phyloP scores from a whole-genome alignment of 1,140 invertebrate species.

The Temnothorax curvispinosus region DNA sequence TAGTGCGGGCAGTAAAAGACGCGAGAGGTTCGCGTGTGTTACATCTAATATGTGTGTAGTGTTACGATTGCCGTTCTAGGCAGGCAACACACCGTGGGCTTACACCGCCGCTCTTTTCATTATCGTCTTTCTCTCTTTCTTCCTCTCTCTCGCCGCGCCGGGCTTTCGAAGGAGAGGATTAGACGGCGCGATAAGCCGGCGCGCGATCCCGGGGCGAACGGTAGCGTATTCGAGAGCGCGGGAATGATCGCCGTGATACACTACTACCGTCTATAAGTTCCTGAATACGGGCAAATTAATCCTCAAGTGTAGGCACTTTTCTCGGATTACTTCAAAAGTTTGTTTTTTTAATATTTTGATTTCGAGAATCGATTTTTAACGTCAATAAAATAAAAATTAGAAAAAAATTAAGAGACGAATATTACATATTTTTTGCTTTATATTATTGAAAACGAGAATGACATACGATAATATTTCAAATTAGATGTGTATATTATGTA shows the following conservation, averaged over 20 bases:
- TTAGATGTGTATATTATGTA: neutral
- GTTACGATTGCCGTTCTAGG: conserved; percentile 40
- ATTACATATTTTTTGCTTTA: neutral
- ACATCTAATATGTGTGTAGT: neutral
- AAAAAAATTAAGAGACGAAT: neutral
- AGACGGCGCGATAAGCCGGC: conserved; percentile 60
- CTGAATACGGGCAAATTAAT: neutral
- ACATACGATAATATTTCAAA: neutral
- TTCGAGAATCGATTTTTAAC: neutral
- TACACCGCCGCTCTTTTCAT: conserved; percentile 49
- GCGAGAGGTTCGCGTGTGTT: neutral
- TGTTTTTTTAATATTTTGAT: neutral
- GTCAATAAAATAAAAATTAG: neutral
- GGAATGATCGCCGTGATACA: conserved; percentile 24
- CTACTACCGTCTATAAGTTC: neutral
- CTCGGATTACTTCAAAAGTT: neutral
- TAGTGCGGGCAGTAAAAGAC: conserved; percentile 68
- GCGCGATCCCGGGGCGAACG: conserved; percentile 18
- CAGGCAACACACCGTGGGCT: neutral
- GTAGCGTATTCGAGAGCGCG: neutral
- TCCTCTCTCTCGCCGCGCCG: neutral
- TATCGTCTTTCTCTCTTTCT: conserved; percentile 18
- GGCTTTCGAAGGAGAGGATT: conserved; percentile 44
- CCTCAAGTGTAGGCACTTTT: neutral
- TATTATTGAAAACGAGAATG: neutral